Evolutionary conservation across 1,140 invertebrate genomes (phyloP).

Genomic region (Ruditapes philippinarum): DNA sequence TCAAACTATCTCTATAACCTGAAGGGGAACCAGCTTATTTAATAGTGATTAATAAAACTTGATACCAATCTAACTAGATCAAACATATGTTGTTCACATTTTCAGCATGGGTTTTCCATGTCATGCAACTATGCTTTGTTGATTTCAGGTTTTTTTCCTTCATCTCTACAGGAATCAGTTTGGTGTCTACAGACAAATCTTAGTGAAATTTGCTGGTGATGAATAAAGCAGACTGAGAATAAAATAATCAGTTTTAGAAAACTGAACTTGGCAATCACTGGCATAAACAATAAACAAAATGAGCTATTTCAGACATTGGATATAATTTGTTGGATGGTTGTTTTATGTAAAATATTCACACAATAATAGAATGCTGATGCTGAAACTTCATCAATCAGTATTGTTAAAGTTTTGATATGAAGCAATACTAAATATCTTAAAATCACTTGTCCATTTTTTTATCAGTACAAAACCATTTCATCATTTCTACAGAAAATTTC

Average conservation of each 20-base stretch:
- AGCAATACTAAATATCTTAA: no score
- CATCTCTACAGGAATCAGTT: neutral
- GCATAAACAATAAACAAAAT: conserved; percentile 17
- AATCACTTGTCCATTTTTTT: no score
- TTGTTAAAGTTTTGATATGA: no score
- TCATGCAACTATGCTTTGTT: conserved; percentile 38
- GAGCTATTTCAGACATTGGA: neutral
- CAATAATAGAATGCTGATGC: no score
- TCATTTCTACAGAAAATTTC: no score
- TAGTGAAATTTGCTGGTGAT: neutral
- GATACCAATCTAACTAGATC: conserved; percentile 9
- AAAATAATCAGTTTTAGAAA: conserved; percentile 24
- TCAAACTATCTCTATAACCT: neutral
- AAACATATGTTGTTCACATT: conserved; percentile 19
- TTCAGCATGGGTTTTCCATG: neutral
- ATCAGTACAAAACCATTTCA: no score
- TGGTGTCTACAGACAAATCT: conserved; percentile 6
- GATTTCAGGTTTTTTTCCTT: neutral
- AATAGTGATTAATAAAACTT: conserved; percentile 6
- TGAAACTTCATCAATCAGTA: no score
- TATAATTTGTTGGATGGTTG: neutral
- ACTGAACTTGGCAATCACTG: neutral
- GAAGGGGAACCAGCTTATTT: neutral
- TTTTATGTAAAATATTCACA: neutral
- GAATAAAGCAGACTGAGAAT: neutral